Evolutionary conservation across 2,113 vertebrate species (phyloP).

Genomic region (Pachypanchax playfairii): DNA sequence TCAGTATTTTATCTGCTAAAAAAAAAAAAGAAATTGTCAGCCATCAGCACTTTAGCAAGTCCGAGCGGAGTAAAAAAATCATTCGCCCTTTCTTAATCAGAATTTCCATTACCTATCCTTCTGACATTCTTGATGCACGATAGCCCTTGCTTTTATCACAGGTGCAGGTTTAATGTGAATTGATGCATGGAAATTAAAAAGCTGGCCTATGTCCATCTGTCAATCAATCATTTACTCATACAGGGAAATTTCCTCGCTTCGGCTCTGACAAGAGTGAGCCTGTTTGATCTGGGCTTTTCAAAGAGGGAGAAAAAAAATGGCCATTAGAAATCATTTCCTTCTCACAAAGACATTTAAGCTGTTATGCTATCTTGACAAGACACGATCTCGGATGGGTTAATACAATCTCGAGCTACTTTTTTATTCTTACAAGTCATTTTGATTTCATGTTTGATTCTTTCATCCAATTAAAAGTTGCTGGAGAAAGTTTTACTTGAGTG

Average conservation of each 20-base stretch:
- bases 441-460: constrained; percentile 48
- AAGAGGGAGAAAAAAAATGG: constrained; percentile 66
- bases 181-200: constrained; percentile 85
- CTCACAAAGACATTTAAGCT: constrained; percentile 69
- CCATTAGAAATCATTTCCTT: constrained; percentile 83
- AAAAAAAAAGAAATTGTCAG: constrained; percentile 67
- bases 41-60: constrained; percentile 81
- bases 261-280: constrained; percentile 83
- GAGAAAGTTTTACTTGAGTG: constrained; percentile 30
- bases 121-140: constrained; percentile 66
- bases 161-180: constrained; percentile 89
- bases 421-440: constrained; percentile 52
- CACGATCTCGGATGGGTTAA: constrained; percentile 71
- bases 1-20: constrained; percentile 80
- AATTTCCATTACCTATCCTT: constrained; percentile 75
- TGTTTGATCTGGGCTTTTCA: constrained; percentile 85
- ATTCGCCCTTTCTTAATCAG: constrained; percentile 75
- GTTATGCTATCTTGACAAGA: constrained; percentile 71
- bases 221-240: constrained; percentile 85
- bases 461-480: constrained; percentile 51
- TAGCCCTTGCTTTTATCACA: constrained; percentile 85
- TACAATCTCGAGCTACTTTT: constrained; percentile 58
- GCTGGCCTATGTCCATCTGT: constrained; percentile 76
- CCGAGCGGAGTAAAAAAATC: constrained; percentile 72
- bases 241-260: constrained; percentile 74